Conservation (phyloP, 2,113 vertebrate genomes). For the Oplegnathus fasciatus region DNA sequence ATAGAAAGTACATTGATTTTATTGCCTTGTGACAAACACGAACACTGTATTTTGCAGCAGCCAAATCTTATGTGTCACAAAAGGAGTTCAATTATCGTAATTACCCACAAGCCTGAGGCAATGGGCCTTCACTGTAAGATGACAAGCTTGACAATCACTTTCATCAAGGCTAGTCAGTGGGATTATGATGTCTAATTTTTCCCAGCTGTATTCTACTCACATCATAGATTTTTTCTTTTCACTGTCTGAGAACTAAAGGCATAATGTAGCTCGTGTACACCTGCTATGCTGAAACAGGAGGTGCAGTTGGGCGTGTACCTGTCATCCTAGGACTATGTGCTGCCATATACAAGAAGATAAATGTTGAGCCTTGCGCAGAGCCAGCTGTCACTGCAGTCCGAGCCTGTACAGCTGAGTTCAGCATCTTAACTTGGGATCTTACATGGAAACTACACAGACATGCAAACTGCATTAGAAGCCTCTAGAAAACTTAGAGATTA, state of each 20-base stretch:
- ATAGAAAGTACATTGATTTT: neutral
- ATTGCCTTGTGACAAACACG: neutral
- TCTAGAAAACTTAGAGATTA: conserved; percentile 18
- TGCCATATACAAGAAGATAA: conserved; percentile 21
- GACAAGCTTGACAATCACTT: conserved; percentile 22
- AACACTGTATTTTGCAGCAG: neutral
- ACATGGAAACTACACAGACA: conserved; percentile 15
- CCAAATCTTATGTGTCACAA: neutral
- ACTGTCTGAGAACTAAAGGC: neutral
- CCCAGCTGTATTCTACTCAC: neutral
- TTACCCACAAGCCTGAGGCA: conserved; percentile 3
- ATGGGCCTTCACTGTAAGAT: neutral
- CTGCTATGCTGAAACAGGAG: conserved; percentile 3
- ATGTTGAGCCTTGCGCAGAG: conserved; percentile 11
- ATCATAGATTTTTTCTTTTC: neutral
- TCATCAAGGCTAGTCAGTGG: conserved; percentile 25
- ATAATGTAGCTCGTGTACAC: neutral
- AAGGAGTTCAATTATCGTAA: conserved; percentile 3
- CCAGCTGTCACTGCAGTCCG: conserved; percentile 36
- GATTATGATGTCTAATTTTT: conserved; percentile 3
- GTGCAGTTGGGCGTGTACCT: neutral
- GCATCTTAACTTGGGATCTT: conserved; percentile 5
- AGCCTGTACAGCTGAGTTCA: conserved; percentile 9
- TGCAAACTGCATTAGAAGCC: conserved; percentile 13
- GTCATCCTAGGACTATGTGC: neutral